Evolutionary conservation across 2,113 vertebrate species (phyloP).

Genomic region (Nothocercus nigrocapillus): DNA sequence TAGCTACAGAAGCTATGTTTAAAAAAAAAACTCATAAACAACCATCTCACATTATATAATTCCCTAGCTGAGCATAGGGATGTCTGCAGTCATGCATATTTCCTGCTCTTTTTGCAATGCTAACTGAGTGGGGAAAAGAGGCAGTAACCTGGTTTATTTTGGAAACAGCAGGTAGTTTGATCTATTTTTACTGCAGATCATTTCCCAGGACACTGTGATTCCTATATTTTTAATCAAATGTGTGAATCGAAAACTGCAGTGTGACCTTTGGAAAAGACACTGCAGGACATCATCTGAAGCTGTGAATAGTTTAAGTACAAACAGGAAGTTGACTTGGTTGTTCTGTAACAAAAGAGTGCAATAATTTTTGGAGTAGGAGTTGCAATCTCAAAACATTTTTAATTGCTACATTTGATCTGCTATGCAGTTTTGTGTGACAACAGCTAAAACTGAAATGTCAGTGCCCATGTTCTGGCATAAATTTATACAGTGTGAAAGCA

Average conservation of each 20-base stretch:
- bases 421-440: conserved; percentile 53
- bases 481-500: conserved; percentile 45
- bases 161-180: conserved; percentile 73
- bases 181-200: conserved; percentile 80
- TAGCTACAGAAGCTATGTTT: conserved; percentile 23
- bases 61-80: conserved; percentile 36
- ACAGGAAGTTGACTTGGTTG: conserved; percentile 65
- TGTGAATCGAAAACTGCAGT: conserved; percentile 75
- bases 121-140: conserved; percentile 71
- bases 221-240: conserved; percentile 82
- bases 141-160: conserved; percentile 69
- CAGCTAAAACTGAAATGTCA: conserved; percentile 57
- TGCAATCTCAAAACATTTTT: conserved; percentile 62
- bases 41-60: conserved; percentile 54
- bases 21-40: not conserved
- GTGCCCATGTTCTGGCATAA: conserved; percentile 1
- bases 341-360: conserved; percentile 57
- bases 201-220: conserved; percentile 76
- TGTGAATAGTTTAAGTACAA: conserved; percentile 64
- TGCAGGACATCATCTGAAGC: conserved; percentile 62
- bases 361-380: conserved; percentile 53
- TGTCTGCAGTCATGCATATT: conserved; percentile 58
- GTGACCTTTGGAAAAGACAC: conserved; percentile 76
- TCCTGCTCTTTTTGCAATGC: conserved; percentile 55
- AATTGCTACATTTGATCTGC: conserved; percentile 59